Base-by-base conservation (phyloP, 2,888 invertebrate species). In the Spisula subtruncata region DNA sequence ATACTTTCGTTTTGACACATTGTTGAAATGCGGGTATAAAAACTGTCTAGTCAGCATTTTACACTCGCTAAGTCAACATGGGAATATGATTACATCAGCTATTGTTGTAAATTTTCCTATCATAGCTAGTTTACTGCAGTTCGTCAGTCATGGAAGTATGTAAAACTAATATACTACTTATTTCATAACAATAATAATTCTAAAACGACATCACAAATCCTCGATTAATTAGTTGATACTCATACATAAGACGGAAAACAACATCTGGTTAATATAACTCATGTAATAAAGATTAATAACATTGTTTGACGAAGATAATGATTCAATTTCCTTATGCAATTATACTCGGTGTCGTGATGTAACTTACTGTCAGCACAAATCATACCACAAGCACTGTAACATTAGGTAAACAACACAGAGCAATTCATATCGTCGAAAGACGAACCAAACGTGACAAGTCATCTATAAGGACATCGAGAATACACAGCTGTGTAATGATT, bases 291-390 rank as follows among this genome's bases (percentile, higher is more conserved):
- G 41, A 5, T 41, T n/a, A 66, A 25, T 20, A 66, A 66, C 25
- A 25, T 66, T 66, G 60, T 66, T 66, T 66, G 60, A n/a, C n/a
- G n/a, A 66, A 66, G 60, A n/a, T 66, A 66, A 4, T n/a, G 60
- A 66, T 6, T 25, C n/a, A 10, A 66, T 25, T n/a, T 66, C 25
- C n/a, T 66, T 66, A 66, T 66, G 60, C 25, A 66, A 66, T 66
- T 66, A 25, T 20, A 66, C 5, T 0, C n/a, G 0, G 20, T 25
- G n/a, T 66, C 25, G 2, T 25, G 12, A 10, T 2, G n/a, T 66
- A 25, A 10, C 60, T 66, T 66, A 66, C 10, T 25, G 25, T 25
- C n/a, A 66, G n/a, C 51, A 25, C 60, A 66, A n/a, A n/a, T 25
- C 10, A 66, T 66, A 66, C n/a, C 20, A 0, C 25, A 25, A 66